Evolutionary conservation across 2,113 vertebrate genomes (phyloP), one percentile per base, ranked within the genome.

Genomic region (Petrocephalus microphthalmus): DNA sequence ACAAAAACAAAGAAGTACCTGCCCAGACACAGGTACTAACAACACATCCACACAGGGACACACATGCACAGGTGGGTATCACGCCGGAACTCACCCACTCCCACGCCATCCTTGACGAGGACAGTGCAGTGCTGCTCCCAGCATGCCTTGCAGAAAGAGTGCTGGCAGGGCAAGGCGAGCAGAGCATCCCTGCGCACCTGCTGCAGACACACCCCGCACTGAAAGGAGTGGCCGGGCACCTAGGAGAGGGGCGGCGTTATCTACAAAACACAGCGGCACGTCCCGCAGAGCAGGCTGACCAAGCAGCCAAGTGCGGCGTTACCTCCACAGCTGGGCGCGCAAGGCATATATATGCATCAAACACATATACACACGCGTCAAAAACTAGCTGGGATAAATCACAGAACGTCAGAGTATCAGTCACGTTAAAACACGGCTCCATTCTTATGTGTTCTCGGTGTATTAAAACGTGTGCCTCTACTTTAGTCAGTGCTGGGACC

Each of bases 101-200:
- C 98, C 2, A 97, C 94, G 67, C 98, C 98, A 7, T 99, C 98
- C 94, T 98, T 99, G 93, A 99, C 97, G 8, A 99, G 96, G 64
- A 99, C 98, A 57, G 96, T 97, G 93, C 98, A 99, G 91, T 99
- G 97, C 94, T 99, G 98, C 94, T 99, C 98, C 98, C 98, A 99
- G 94, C 98, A 99, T 95, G 95, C 97, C 93, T 98, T 97, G 93
- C 98, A 99, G 93, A 99, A 99, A 92, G 96, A 97, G 94, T 99
- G 98, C 95, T 99, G 98, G 92, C 98, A 99, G 89, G 98, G 96
- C 93, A 99, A 94, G 51, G 97, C 96, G 89, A 98, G 95, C 88
- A 99, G 93, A 84, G 97, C 95, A 90, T 99, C 98, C 95, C 97
- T 98, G 89, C 98, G 95, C 87, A 99, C 98, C 88, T 97, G 96